Base-by-base conservation (phyloP, 1,140 invertebrate genomes). In the Streblospio benedicti region DNA sequence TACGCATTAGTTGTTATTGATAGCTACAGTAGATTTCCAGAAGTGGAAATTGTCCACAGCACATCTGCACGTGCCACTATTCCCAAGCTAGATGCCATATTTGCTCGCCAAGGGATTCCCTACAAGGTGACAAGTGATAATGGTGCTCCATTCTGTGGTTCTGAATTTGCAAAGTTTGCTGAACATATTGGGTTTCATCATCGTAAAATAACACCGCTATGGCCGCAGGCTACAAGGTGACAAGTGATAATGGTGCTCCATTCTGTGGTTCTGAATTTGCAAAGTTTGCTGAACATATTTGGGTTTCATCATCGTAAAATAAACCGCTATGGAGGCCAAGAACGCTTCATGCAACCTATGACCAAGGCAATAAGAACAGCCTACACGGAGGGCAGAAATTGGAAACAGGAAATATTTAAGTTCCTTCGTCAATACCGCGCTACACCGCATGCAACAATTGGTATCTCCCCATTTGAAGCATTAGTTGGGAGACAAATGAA, bases 1-100 rank as follows among this genome's bases (percentile, higher is more conserved):
- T 65, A 68, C 41, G 20, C 67, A 4, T 38, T 71, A 4, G 63
- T 71, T 27, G 30, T 66, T 2, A 62, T 68, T 44, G 67, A 69
- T 58, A 61, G 71, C 16, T 69, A 67, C 30, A 60, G 55, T 18
- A 32, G 62, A 25, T 71, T 57, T 23, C 69, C 66, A 28, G 63
- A 64, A 47, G 68, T 69, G n/a, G 65, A 65, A 57, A 47, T 65
- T n/a, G 44, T 67, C 3, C 28, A 33, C 14, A 64, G 64, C 28
- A 64, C 63, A n/a, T 61, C 67, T 30, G 51, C 57, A 0, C 53
- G 44, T 45, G 41, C 47, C 25, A 53, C 61, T 5, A 62, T 59
- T 43, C 60, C 63, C 2, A 43, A 59, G 18, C 33, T 70, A 4
- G 55, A 64, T 44, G 5, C 45, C 12, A 57, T 69, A 31, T 69